Conservation (phyloP, 2,888 invertebrate species). For the Erannis defoliaria region DNA sequence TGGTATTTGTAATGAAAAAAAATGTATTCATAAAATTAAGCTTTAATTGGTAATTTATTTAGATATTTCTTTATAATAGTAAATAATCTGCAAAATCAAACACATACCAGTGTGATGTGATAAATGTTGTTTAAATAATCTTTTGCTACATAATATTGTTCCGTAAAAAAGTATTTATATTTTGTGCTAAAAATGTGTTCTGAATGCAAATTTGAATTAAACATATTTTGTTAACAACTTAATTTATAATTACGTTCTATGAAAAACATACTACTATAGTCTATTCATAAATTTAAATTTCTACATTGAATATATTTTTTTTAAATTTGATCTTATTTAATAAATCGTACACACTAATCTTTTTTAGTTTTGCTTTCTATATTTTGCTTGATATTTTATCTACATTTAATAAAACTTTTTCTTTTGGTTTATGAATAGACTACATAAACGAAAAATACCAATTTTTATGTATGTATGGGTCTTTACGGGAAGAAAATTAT, state of each 20-base stretch:
- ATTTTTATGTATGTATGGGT: slow-evolving; percentile 62
- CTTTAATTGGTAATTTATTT: slow-evolving; percentile 78
- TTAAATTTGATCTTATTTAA: too few species aligned
- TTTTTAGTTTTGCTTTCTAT: too few species aligned
- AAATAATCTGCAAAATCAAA: slow-evolving; percentile 50
- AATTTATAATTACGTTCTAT: slow-evolving; percentile 48
- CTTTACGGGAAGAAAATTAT: slow-evolving; percentile 74
- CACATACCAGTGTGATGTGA: slow-evolving; percentile 81
- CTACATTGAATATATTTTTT: too few species aligned
- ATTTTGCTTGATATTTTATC: not conserved
- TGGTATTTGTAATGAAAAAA: slow-evolving; percentile 36
- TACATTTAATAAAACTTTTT: not conserved
- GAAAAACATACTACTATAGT: slow-evolving; percentile 43
- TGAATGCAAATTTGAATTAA: slow-evolving; percentile 52
- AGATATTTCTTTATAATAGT: slow-evolving; percentile 52
- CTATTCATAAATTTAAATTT: too few species aligned
- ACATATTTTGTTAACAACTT: slow-evolving; percentile 56
- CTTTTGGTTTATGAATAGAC: slow-evolving; percentile 32
- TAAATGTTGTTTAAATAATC: slow-evolving; percentile 79
- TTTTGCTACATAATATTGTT: slow-evolving; percentile 53
- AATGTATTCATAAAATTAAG: slow-evolving; percentile 62
- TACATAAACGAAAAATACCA: slow-evolving; percentile 28
- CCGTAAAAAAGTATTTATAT: slow-evolving; percentile 56
- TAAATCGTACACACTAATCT: too few species aligned
- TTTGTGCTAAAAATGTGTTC: slow-evolving; percentile 62